These are phyloP conservation scores for Automeris io DNA, from an alignment of 2,888 invertebrate species.

Conservation along the genomic window DNA sequence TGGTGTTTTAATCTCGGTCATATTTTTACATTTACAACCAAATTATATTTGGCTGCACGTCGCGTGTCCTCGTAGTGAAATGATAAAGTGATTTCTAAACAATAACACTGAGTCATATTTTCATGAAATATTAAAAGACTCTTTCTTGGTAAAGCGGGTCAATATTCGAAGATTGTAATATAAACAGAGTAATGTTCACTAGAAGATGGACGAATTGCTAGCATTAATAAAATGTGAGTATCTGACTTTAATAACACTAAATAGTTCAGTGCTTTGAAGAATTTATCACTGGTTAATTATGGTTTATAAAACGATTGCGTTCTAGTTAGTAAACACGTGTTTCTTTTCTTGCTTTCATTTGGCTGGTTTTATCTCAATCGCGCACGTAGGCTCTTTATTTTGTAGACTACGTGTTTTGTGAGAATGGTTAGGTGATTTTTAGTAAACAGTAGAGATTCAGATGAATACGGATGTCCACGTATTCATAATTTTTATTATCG, in stretches of 20 bases:
- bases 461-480: no score
- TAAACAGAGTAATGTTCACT: not conserved
- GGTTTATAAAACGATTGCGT: not conserved
- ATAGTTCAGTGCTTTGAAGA: not conserved
- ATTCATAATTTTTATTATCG: no score
- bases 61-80: slow-evolving; percentile 1
- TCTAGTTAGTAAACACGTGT: not conserved
- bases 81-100: slow-evolving; percentile 7
- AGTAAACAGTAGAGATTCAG: no score
- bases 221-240: slow-evolving; percentile 2
- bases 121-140: not conserved
- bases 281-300: not conserved
- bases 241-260: not conserved
- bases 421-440: no score
- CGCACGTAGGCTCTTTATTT: no score
- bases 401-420: no score
- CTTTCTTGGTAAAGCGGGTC: not conserved
- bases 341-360: not conserved
- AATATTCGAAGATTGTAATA: not conserved
- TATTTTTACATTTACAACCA: slow-evolving; percentile 3
- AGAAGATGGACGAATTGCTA: not conserved
- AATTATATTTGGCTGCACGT: not conserved
- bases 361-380: no score
- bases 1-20: slow-evolving; percentile 1
- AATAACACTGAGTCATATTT: not conserved